Percentiles rank a stretch among this genome's conserved stretches.
Evolutionary conservation across 2,888 invertebrate species (phyloP).

Genomic region (Yponomeuta plumbellus): DNA sequence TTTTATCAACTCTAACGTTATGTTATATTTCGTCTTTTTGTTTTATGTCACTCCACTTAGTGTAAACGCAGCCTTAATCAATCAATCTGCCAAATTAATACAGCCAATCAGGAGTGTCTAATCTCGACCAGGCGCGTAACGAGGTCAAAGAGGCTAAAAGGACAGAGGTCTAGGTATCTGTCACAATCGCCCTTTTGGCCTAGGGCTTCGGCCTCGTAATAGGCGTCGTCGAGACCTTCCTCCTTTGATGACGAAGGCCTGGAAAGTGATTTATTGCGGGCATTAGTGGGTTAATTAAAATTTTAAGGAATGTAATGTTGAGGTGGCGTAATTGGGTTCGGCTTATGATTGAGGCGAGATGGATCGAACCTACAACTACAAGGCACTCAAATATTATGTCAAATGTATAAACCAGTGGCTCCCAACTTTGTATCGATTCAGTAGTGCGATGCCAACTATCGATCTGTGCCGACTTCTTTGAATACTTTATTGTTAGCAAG

Average conservation of each 20-base stretch:
- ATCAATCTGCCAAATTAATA: neutral
- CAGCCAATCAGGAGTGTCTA: neutral
- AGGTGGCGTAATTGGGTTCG: neutral
- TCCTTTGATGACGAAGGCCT: slow-evolving; percentile 78
- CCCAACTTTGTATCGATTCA: too few species aligned
- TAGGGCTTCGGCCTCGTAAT: slow-evolving; percentile 75
- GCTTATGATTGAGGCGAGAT: too few species aligned
- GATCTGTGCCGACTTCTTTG: too few species aligned
- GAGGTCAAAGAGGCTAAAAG: slow-evolving; percentile 78
- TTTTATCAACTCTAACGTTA: too few species aligned
- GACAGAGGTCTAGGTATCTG: slow-evolving; percentile 74
- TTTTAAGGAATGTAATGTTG: neutral
- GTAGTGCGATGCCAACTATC: too few species aligned
- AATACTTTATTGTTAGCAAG: too few species aligned
- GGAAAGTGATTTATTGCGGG: slow-evolving; percentile 30
- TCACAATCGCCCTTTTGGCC: slow-evolving; percentile 74
- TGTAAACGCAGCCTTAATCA: neutral
- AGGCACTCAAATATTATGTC: too few species aligned
- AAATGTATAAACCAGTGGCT: too few species aligned
- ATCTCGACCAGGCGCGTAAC: slow-evolving; percentile 64
- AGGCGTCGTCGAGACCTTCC: slow-evolving; percentile 73
- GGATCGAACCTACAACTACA: too few species aligned
- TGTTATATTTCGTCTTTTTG: too few species aligned
- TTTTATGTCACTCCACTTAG: neutral
- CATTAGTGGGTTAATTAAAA: slow-evolving; percentile 7